phyloP scores from a whole-genome alignment of 2,797 vertebrate species.

The Lagodon rhomboides region DNA sequence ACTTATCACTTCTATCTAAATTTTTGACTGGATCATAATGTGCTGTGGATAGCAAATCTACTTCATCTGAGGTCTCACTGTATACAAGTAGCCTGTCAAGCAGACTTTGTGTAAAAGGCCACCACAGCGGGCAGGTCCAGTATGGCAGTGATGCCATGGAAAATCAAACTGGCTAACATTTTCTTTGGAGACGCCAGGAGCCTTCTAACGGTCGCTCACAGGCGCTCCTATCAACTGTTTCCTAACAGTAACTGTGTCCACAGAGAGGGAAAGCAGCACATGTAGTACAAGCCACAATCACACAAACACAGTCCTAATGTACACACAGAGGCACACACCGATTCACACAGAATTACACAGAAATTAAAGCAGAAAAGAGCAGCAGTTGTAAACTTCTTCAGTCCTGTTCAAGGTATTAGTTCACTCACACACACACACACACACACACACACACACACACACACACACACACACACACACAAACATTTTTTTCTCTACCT shows the following conservation, averaged over 20 bases:
- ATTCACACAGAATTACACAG: conserved; percentile 1
- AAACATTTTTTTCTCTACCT: conserved; percentile 52
- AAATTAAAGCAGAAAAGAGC: background rate
- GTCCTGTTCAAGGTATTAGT: background rate
- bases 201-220: conserved; percentile 55
- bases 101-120: conserved; percentile 41
- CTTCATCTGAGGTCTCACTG: conserved; percentile 7
- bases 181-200: conserved; percentile 61
- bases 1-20: background rate
- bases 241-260: conserved; percentile 35
- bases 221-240: conserved; percentile 41
- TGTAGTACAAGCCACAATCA: conserved; percentile 6
- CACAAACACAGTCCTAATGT: conserved; percentile 16
- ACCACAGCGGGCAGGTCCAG: conserved; percentile 40
- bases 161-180: conserved; percentile 64
- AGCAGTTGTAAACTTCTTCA: background rate
- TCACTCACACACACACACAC: background rate
- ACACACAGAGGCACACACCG: background rate
- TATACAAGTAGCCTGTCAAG: conserved; percentile 7
- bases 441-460: background rate
- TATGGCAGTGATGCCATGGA: conserved; percentile 66
- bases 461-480: background rate
- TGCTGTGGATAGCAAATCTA: background rate
- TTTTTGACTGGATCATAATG: background rate
- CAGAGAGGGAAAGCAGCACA: conserved; percentile 7